Evolutionary conservation across 2,888 invertebrate species (phyloP), one percentile per base, ranked within the genome.

Genomic region (Phaonia tiefii): DNA sequence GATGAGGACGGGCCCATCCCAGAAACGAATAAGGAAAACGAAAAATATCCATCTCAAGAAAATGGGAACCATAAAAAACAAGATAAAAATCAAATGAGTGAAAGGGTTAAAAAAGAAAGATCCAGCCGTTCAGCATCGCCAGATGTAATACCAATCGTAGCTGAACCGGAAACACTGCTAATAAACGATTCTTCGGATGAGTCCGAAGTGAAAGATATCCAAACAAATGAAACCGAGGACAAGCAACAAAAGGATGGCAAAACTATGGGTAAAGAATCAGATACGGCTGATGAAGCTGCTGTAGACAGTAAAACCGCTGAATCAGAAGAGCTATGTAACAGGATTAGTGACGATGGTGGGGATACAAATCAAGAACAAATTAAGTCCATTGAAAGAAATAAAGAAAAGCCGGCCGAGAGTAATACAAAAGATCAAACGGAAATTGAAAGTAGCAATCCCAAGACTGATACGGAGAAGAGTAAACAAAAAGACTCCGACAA

Each of bases 111-210:
- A 42, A 75, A 74, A 67, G 85, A 86, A 71, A 63, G 46, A 2
- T 79, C 67, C 7, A 87, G 88, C 3, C 87, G 89, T 58, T 90
- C 89, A 2, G 86, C 87, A 13, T 91, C 91, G 1, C 91, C 91
- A 1, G 91, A 91, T 85, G 89, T 91, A 1, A 89, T 91, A 66
- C 87, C 90, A 2, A 90, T 91, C 63, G 86, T 89, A 54, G 83
- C 87, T 0, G 89, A 88, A 80, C 89, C 91, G 0, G 93, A 93
- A 89, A 91, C 93, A 0, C 91, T 93, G 2, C 92, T 92, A 22
- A 93, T 93, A 31, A 88, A 87, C 72, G 90, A 92, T 91, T 87
- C 91, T 87, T 83, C 92, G 87, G 87, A 92, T 88, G 58, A 69
- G 5, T 31, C 20, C 0, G 37, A 39, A 2, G 37, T 39, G 11